These are phyloP conservation scores for Cherax destructor DNA, from an alignment of 1,140 invertebrate genomes.

Conservation along the genomic window DNA sequence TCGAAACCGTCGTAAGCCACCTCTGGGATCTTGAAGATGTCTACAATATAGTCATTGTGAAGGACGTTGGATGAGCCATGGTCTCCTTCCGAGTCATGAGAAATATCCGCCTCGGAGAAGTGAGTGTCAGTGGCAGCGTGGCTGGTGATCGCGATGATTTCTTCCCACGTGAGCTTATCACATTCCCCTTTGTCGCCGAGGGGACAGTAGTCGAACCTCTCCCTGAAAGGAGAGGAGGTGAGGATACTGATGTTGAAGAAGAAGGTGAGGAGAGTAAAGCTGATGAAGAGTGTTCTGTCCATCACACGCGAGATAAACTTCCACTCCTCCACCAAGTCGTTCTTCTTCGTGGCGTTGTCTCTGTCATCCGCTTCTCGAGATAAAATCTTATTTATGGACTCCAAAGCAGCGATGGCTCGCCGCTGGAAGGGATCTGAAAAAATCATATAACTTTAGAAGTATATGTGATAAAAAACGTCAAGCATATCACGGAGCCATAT, in stretches of 20 bases:
- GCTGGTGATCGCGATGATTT: slow-evolving; percentile 29
- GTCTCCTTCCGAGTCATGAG: neutral
- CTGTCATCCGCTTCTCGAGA: neutral
- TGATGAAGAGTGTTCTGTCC: slow-evolving; percentile 67
- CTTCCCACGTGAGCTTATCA: slow-evolving; percentile 14
- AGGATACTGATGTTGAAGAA: slow-evolving; percentile 71
- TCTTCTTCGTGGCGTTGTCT: neutral
- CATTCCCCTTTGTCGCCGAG: neutral
- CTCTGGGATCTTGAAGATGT: neutral
- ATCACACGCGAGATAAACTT: slow-evolving; percentile 70
- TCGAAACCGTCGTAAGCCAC: neutral
- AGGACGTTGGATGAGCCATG: neutral
- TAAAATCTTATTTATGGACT: slow-evolving; percentile 52
- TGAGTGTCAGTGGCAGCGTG: neutral
- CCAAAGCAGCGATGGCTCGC: slow-evolving; percentile 52
- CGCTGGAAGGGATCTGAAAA: slow-evolving; percentile 66
- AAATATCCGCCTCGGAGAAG: neutral
- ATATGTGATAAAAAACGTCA: no score
- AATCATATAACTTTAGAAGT: neutral
- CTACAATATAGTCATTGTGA: neutral
- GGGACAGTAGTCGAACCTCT: slow-evolving; percentile 67
- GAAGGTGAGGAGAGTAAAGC: slow-evolving; percentile 52
- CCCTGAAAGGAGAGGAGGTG: slow-evolving; percentile 68
- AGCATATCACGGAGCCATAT: no score
- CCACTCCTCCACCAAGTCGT: slow-evolving; percentile 65